Evolutionary conservation across 1,140 invertebrate genomes (phyloP), one percentile per base, ranked within the genome.

Genomic region (Zaprionus ornatus): DNA sequence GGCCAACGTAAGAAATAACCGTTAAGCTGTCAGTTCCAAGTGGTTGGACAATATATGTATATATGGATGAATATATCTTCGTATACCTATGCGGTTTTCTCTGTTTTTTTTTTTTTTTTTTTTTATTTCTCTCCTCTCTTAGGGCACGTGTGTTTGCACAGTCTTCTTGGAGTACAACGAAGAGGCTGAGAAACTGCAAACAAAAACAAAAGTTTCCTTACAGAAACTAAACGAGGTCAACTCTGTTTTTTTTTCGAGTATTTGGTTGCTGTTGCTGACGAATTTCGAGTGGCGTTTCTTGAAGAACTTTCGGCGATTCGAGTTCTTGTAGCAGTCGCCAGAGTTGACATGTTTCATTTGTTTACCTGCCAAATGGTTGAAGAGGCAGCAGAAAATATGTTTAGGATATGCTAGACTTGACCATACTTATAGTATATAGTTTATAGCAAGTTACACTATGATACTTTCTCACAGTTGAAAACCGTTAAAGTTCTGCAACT

Each of bases 21-120:
- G 83, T 86, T 86, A 86, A 71, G 50, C 70, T 82, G 72, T 70
- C 82, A 77, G 65, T 64, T 27, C 37, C 27, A 55, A 37, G 67
- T 81, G 62, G 15, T n/a, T 56, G 60, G 50, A 29, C 68, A 63
- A 54, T 27, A 27, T 67, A 12, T 72, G 6, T 9, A 42, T 32
- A 52, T 54, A 27, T 27, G 48, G 12, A 54, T 74, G 17, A 52
- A 50, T 50, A 54, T 52, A 42, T 59, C 29, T 42, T 4, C n/a
- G 19, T 45, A 69, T 25, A 21, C 27, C 9, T 45, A 9, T 48
- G 32, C 32, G 70, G 29, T 12, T 69, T 65, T 61, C 15, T 15
- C 5, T 21, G 10, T 23, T 52, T 23, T 17, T 52, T 52, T 10
- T 52, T 4, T 21, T 1, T 21, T 29, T 2, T 25, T 13, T 27